phyloP scores from a whole-genome alignment of 2,888 invertebrate species.

The Harpalus rubripes region DNA sequence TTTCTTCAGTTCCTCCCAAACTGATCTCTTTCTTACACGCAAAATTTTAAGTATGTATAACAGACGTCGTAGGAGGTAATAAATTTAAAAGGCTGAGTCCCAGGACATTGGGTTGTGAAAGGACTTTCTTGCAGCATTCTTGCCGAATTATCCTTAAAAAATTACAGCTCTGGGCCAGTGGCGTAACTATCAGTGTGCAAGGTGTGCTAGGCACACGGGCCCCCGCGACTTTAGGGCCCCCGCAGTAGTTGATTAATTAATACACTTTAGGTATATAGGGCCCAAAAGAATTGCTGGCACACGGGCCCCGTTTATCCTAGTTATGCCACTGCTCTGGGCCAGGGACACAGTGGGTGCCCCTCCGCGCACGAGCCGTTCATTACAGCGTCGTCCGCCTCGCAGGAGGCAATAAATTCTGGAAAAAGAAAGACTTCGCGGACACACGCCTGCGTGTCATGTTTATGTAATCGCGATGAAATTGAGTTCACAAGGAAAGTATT shows the following conservation, averaged over 20 bases:
- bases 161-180: conserved; percentile 36
- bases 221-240: too few relatives aligned
- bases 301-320: too few relatives aligned
- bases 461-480: conserved; percentile 38
- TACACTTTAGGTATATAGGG: too few relatives aligned
- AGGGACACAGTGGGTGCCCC: conserved; percentile 14
- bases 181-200: too few relatives aligned
- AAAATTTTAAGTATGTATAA: conserved; percentile 53
- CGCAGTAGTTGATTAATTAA: too few relatives aligned
- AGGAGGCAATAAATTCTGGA: conserved; percentile 52
- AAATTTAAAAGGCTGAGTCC: conserved; percentile 42
- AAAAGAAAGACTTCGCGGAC: conserved; percentile 70
- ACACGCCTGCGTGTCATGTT: conserved; percentile 32
- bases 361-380: conserved; percentile 55
- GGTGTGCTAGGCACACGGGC: too few relatives aligned
- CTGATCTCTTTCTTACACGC: conserved; percentile 8
- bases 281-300: too few relatives aligned
- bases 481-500: conserved; percentile 8
- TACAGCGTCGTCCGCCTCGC: conserved; percentile 49
- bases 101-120: conserved; percentile 16
- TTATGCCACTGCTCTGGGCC: conserved; percentile 28
- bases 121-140: conserved; percentile 52
- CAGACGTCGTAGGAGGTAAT: conserved; percentile 26
- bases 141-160: conserved; percentile 58
- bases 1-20: conserved; percentile 10